Evolutionary conservation across 2,888 invertebrate species (phyloP).

Genomic region (Allophyes oxyacanthae): DNA sequence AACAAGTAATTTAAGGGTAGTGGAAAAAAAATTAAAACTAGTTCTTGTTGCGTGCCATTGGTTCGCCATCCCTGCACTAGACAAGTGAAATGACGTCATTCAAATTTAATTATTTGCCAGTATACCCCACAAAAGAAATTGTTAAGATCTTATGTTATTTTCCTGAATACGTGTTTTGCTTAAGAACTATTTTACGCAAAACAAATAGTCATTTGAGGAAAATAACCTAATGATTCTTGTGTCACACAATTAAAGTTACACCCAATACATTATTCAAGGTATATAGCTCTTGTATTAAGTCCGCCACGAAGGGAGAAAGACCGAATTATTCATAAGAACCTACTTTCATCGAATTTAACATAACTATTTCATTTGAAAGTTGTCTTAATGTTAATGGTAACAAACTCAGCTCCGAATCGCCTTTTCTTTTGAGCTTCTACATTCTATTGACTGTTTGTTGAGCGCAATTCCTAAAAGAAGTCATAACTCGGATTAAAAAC

Average conservation of each 20-base stretch:
- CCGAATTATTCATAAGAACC: conserved; percentile 36
- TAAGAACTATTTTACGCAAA: not conserved
- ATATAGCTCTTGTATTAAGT: conserved; percentile 10
- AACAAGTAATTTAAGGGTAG: no score
- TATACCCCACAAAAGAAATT: not conserved
- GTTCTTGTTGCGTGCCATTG: no score
- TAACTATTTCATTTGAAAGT: conserved; percentile 21
- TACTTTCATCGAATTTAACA: conserved; percentile 33
- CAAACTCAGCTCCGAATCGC: not conserved
- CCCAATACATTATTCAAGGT: conserved; percentile 29
- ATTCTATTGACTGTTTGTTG: no score
- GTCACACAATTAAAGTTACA: conserved; percentile 1
- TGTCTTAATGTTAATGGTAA: not conserved
- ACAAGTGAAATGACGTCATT: no score
- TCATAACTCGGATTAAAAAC: no score
- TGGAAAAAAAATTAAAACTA: no score
- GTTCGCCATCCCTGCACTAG: no score
- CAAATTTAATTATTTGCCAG: not conserved
- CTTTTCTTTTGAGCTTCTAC: not conserved
- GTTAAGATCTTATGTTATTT: conserved; percentile 1
- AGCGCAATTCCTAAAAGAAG: no score
- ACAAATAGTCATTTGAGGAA: not conserved
- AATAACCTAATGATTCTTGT: conserved; percentile 4
- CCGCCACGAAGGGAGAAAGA: conserved; percentile 16
- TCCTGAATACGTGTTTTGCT: not conserved